Conservation (phyloP, 1,140 invertebrate species). For the Reticulitermes speratus region DNA sequence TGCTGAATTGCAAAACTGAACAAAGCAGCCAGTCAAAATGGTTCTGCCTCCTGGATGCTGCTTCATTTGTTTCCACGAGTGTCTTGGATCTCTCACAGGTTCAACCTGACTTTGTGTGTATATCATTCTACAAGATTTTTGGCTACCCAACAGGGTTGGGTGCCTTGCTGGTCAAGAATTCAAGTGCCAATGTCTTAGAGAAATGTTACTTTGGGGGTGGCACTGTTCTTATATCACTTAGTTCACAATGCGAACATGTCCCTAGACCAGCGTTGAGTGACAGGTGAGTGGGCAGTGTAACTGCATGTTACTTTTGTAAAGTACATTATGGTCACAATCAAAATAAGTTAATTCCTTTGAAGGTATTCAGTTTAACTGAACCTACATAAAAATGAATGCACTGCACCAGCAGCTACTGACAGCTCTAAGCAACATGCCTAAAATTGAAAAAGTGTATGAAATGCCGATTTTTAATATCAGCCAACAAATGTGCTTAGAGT, state of each 20-base stretch:
- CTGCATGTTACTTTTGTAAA: not conserved
- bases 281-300: slow-evolving; percentile 53
- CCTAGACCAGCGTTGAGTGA: slow-evolving; percentile 65
- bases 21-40: slow-evolving; percentile 57
- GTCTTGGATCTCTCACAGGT: slow-evolving; percentile 68
- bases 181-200: slow-evolving; percentile 60
- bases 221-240: slow-evolving; percentile 79
- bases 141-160: slow-evolving; percentile 95
- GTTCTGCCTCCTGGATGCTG: slow-evolving; percentile 86
- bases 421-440: too few relatives aligned
- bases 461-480: too few relatives aligned
- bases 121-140: slow-evolving; percentile 99
- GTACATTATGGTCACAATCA: too few relatives aligned
- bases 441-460: too few relatives aligned
- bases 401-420: too few relatives aligned
- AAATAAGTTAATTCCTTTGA: too few relatives aligned
- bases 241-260: slow-evolving; percentile 66
- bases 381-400: too few relatives aligned
- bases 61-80: slow-evolving; percentile 77
- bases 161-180: slow-evolving; percentile 77
- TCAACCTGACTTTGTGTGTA: slow-evolving; percentile 83
- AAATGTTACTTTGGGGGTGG: slow-evolving; percentile 91
- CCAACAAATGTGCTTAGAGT: too few relatives aligned
- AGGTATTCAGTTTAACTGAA: too few relatives aligned
- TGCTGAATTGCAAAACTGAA: slow-evolving; percentile 48